phyloP scores from a whole-genome alignment of 2,888 invertebrate genomes.

The Cremastinae sp. region DNA sequence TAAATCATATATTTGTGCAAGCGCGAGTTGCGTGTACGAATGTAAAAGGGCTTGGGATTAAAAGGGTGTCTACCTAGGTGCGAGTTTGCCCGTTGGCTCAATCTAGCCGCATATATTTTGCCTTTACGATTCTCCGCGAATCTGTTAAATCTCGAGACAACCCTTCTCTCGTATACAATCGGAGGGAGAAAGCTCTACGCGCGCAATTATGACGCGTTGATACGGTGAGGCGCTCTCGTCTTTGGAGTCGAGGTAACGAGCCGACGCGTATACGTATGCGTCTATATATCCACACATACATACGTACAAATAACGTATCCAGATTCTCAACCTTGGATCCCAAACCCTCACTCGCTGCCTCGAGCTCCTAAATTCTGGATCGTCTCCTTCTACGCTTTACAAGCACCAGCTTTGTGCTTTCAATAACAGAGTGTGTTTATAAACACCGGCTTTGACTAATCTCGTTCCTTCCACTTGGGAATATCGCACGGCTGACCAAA shows the following conservation, averaged over 20 bases:
- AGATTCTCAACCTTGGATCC: conserved; percentile 60
- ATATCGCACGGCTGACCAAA: conserved; percentile 11
- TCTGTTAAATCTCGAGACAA: conserved; percentile 44
- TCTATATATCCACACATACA: not conserved
- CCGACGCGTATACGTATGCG: conserved; percentile 9
- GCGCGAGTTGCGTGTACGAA: not conserved
- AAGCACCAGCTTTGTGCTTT: conserved; percentile 63
- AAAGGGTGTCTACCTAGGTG: not conserved
- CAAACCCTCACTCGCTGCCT: conserved; percentile 59
- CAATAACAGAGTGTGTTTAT: conserved; percentile 61
- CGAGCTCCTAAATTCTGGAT: conserved; percentile 44
- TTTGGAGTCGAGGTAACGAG: conserved; percentile 34
- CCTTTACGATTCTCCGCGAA: conserved; percentile 30
- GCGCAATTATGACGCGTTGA: conserved; percentile 74
- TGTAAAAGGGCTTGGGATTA: not conserved
- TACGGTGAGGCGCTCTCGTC: conserved; percentile 63
- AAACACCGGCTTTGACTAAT: conserved; percentile 38
- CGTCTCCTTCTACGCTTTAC: conserved; percentile 17
- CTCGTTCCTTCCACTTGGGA: conserved; percentile 2
- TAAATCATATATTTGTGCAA: conserved; percentile 29
- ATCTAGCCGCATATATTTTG: conserved; percentile 14
- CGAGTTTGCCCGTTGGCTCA: conserved; percentile 31
- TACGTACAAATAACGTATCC: conserved; percentile 62
- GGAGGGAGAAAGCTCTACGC: conserved; percentile 67
- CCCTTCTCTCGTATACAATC: conserved; percentile 62